These are phyloP conservation scores for Machimus atricapillus DNA, from an alignment of 2,888 invertebrate species.

Conservation along the genomic window DNA sequence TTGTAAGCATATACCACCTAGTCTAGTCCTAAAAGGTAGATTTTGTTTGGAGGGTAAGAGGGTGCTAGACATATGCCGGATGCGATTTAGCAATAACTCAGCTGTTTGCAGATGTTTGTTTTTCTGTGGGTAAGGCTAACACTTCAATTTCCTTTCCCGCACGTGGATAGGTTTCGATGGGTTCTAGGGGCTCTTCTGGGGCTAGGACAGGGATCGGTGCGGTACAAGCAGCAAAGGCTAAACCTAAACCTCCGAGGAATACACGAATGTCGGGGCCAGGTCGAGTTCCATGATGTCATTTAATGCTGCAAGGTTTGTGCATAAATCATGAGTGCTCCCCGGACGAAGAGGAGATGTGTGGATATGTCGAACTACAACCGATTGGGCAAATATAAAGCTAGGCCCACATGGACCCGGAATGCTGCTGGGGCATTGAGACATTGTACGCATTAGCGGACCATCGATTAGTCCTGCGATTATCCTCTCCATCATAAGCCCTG, in stretches of 20 bases:
- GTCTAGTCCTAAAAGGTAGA: not conserved
- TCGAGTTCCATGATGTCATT: slow-evolving; percentile 19
- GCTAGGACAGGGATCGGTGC: not conserved
- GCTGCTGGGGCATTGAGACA: slow-evolving; percentile 1
- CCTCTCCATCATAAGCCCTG: not conserved
- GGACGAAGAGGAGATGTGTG: not conserved
- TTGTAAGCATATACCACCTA: no score
- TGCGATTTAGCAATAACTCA: not conserved
- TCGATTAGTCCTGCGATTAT: not conserved
- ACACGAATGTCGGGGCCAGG: not conserved
- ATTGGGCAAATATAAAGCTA: not conserved
- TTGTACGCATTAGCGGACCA: not conserved
- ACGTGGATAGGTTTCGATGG: not conserved
- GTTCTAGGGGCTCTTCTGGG: not conserved
- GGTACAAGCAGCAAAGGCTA: not conserved
- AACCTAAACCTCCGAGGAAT: not conserved
- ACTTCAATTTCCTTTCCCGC: not conserved
- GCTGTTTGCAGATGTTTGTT: not conserved
- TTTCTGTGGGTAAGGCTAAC: not conserved
- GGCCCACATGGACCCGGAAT: not conserved
- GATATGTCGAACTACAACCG: not conserved
- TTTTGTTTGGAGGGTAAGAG: not conserved
- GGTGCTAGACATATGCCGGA: not conserved
- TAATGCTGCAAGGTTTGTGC: slow-evolving; percentile 46
- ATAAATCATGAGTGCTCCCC: slow-evolving; percentile 44